These are phyloP conservation scores for Catotricha subobsoleta DNA, from an alignment of 2,888 invertebrate species.

Conservation along the genomic window DNA sequence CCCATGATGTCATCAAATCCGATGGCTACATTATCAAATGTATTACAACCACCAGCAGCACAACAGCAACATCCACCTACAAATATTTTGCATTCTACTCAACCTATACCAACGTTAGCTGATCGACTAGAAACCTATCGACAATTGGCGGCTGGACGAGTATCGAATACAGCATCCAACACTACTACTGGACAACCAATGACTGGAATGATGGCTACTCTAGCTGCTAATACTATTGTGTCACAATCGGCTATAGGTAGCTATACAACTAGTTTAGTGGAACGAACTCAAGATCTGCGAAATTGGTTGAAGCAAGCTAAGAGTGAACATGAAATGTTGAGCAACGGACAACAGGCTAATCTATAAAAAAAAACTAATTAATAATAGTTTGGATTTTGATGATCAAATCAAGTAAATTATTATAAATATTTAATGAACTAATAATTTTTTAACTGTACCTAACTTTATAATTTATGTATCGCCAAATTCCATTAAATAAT, in stretches of 20 bases:
- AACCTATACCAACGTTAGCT: slow-evolving; percentile 30
- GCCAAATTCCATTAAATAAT: too few species aligned
- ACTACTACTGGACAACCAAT: slow-evolving; percentile 15
- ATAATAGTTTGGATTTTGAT: too few species aligned
- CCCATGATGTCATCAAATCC: slow-evolving; percentile 22
- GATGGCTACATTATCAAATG: neutral
- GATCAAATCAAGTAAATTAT: too few species aligned
- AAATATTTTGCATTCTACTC: slow-evolving; percentile 18
- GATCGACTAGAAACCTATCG: slow-evolving; percentile 37
- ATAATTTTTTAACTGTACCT: too few species aligned
- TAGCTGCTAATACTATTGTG: slow-evolving; percentile 24
- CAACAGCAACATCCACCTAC: slow-evolving; percentile 6
- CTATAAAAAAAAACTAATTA: too few species aligned
- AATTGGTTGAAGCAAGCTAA: slow-evolving; percentile 45
- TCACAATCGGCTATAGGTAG: slow-evolving; percentile 28
- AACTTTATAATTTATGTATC: too few species aligned
- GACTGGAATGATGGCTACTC: neutral
- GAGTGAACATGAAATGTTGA: slow-evolving; percentile 24
- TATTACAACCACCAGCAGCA: neutral
- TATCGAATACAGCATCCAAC: slow-evolving; percentile 23
- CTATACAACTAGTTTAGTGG: slow-evolving; percentile 42
- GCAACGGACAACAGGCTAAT: slow-evolving; percentile 5
- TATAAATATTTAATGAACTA: too few species aligned
- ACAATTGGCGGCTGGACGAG: slow-evolving; percentile 31
- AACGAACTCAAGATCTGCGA: slow-evolving; percentile 43